Evolutionary conservation across 1,140 invertebrate species (phyloP), one percentile per base, ranked within the genome.

Genomic region (Caerostris darwini): DNA sequence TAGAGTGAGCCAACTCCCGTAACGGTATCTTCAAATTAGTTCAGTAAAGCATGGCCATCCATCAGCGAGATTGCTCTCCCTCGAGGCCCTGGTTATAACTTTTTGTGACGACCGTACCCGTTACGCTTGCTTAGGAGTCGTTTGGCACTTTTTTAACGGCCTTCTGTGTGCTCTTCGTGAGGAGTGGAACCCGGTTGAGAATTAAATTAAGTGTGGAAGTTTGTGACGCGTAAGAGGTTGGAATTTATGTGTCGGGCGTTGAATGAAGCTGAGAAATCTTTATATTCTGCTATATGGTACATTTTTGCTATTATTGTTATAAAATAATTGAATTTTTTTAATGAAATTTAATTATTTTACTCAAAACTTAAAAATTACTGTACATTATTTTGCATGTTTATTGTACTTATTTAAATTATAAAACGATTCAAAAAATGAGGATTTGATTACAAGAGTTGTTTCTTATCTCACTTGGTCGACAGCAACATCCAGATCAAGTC

Each of bases 11-110:
- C 50, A 50, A 50, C 10, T 77, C 3, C 71, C 71, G 34, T 77
- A 77, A 77, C 71, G 71, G 71, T 7, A 5, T 12, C 71, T 77
- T 77, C 71, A 77, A 77, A 77, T 77, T 77, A 77, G 71, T 77
- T 50, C 34, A 53, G 71, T 6, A 77, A 50, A 77, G 34, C 34
- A 77, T 77, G 8, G 71, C 71, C 71, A 12, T 77, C 19, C 71
- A 77, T 77, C 71, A 77, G 8, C 50, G 71, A 77, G 50, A 77
- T 77, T 77, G 71, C 71, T 5, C 5, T 67, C n/a, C 61, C 61
- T n/a, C 14, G 14, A 5, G 61, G 61, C 14, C 12, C 61, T n/a
- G 14, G n/a, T 67, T 17, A 17, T 17, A 67, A 19, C 14, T 77
- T 1, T 3, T 34, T 50, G 71, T 77, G 53, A 53, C 71, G 71